phyloP scores from a whole-genome alignment of 2,888 invertebrate species.

The Gortyna flavago region DNA sequence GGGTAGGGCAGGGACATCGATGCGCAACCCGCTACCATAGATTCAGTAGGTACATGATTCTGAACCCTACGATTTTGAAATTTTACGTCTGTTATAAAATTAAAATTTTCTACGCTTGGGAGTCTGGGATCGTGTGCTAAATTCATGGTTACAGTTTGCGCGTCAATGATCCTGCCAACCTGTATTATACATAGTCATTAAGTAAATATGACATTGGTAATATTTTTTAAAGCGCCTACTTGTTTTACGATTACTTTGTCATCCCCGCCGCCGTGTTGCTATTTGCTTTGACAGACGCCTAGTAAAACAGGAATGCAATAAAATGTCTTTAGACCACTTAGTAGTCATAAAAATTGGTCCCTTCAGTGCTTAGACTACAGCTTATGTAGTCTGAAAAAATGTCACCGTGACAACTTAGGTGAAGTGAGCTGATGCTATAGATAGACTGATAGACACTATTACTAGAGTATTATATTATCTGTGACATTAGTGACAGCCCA shows the following conservation, averaged over 20 bases:
- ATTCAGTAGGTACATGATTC: background rate
- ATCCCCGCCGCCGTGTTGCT: background rate
- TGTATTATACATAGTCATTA: no score
- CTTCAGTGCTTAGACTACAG: background rate
- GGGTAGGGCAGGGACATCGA: background rate
- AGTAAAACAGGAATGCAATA: conserved; percentile 7
- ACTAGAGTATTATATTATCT: no score
- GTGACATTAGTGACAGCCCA: background rate
- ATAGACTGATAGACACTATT: no score
- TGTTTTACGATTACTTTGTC: background rate
- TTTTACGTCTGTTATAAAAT: background rate
- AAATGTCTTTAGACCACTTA: background rate
- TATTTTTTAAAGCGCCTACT: conserved; percentile 8
- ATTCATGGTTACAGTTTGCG: no score
- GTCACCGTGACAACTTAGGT: background rate
- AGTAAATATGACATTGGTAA: no score
- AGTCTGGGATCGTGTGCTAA: no score
- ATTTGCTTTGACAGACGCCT: conserved; percentile 31
- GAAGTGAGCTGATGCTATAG: background rate
- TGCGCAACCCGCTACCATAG: background rate
- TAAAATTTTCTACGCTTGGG: background rate
- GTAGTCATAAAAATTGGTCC: background rate
- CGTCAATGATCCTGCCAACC: no score
- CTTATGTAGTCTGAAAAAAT: background rate
- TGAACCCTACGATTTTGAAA: background rate